A percentile compares a stretch with the other conserved stretches of the same genome.
These are phyloP conservation scores for Proterorhinus semilunaris DNA, from an alignment of 2,113 vertebrate genomes.

Conservation along the genomic window DNA sequence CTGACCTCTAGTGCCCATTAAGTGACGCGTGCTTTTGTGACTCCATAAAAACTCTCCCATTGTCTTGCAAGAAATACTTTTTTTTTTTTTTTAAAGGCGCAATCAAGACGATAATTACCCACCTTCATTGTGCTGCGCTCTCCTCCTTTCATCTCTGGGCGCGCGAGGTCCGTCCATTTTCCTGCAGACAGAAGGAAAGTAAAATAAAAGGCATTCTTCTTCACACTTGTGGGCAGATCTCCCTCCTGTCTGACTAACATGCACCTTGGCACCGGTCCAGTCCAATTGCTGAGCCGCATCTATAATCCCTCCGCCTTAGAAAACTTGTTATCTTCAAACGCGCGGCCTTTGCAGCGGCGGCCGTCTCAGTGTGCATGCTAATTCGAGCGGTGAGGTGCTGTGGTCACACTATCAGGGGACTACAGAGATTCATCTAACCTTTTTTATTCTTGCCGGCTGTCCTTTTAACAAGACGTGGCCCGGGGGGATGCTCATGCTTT, in stretches of 20 bases:
- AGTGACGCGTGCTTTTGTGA: conserved; percentile 4
- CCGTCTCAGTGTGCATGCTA: conserved; percentile 4
- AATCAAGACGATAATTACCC: conserved; percentile 48
- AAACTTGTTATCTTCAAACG: conserved; percentile 49
- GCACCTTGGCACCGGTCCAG: conserved; percentile 48
- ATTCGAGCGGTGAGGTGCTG: conserved; percentile 13
- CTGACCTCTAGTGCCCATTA: conserved; percentile 61
- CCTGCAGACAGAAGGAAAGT: conserved; percentile 65
- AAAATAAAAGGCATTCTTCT: conserved; percentile 43
- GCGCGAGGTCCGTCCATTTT: conserved; percentile 87
- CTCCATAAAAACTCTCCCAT: conserved; percentile 33
- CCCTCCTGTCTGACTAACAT: conserved; percentile 30
- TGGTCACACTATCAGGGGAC: conserved; percentile 15
- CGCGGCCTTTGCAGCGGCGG: conserved; percentile 28
- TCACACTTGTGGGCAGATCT: conserved; percentile 32
- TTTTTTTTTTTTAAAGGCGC: too few species aligned
- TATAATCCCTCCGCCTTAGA: conserved; percentile 44
- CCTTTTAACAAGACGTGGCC: conserved; percentile 47
- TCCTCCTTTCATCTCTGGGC: conserved; percentile 86
- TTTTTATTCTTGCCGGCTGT: conserved; percentile 22
- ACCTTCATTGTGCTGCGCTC: conserved; percentile 95
- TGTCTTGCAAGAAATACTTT: conserved; percentile 42
- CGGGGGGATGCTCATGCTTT: conserved; percentile 33
- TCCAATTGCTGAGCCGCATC: conserved; percentile 31
- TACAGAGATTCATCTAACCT: conserved; percentile 27